Base-by-base conservation (phyloP, 1,140 invertebrate species). In the Dinoponera quadriceps region DNA sequence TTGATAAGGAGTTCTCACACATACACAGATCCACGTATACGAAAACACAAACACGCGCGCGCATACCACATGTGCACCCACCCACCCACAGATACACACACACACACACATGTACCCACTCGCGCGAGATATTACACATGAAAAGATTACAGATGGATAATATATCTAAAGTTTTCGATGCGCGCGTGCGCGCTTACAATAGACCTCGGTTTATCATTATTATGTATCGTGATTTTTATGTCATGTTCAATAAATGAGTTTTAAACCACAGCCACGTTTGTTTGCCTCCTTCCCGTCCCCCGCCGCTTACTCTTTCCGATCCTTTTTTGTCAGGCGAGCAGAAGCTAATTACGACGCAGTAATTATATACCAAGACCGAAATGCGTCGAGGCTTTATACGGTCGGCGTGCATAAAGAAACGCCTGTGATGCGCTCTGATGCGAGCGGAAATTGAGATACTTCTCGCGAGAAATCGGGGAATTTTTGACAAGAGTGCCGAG, bases 211-310 rank as follows among this genome's bases (percentile, higher is more conserved):
- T 91, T 72, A 89, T 85, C 75, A 90, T 86, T 90, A 89, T 91
- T 88, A 92, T 91, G 90, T 92, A 92, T 92, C 81, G 86, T 90
- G 88, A 92, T 92, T 92, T 93, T 92, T 93, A 92, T 92, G 92
- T 90, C 89, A 91, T 91, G 89, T 92, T 93, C 91, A 93, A 93
- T 93, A 93, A 93, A 92, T 91, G 87, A 93, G 89, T 92, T 92
- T 91, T 72, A 82, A 89, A 82, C 7, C 82, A 87, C 65, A 38
- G 49, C 69, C 69, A 62, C 16, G 38, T 25, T n/a, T 71, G 18
- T 2, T 66, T 11, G 49, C 51, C 16, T 60, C 75, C 51, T 16
- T 57, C 63, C 71, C 5, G 44, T 65, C 60, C 25, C 3, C 13
- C 27, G 1, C 38, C 29, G 29, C 20, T 16, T 59, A 20, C 69